phyloP scores from a whole-genome alignment of 2,888 invertebrate genomes.

The Pheosia tremula region DNA sequence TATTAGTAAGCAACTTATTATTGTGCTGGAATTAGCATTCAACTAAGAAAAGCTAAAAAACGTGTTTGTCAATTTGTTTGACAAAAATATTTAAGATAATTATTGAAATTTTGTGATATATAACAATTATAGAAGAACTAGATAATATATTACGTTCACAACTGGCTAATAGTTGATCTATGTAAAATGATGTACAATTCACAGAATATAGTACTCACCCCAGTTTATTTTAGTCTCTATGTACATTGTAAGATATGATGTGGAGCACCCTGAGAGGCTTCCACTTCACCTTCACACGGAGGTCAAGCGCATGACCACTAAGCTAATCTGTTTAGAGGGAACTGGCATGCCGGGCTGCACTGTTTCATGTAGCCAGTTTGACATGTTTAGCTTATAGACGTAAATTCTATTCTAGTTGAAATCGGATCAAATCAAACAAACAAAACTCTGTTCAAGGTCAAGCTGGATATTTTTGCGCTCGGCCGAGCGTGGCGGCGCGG shows the following conservation, averaged over 20 bases:
- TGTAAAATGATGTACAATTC: background rate
- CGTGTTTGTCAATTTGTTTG: background rate
- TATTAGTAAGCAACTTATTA: too few relatives aligned
- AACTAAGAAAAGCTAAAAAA: background rate
- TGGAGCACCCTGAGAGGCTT: background rate
- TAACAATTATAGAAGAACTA: background rate
- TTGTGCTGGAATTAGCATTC: too few relatives aligned
- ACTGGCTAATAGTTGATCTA: too few relatives aligned
- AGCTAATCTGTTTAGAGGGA: conserved; percentile 12
- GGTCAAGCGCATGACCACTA: conserved; percentile 13
- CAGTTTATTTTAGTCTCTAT: background rate
- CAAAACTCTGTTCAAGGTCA: conserved; percentile 30
- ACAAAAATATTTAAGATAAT: background rate
- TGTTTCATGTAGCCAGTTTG: background rate
- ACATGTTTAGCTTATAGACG: conserved; percentile 1
- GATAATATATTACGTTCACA: too few relatives aligned
- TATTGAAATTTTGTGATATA: background rate
- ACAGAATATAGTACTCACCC: background rate
- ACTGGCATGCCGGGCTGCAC: conserved; percentile 3
- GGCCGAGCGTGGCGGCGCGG: conserved; percentile 6
- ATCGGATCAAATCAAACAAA: conserved; percentile 14
- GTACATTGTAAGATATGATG: background rate
- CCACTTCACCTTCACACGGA: conserved; percentile 8
- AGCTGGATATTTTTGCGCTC: conserved; percentile 18
- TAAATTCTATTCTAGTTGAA: conserved; percentile 9